These are phyloP conservation scores for Lamellibrachia satsuma DNA, from an alignment of 2,888 invertebrate genomes.

Conservation along the genomic window DNA sequence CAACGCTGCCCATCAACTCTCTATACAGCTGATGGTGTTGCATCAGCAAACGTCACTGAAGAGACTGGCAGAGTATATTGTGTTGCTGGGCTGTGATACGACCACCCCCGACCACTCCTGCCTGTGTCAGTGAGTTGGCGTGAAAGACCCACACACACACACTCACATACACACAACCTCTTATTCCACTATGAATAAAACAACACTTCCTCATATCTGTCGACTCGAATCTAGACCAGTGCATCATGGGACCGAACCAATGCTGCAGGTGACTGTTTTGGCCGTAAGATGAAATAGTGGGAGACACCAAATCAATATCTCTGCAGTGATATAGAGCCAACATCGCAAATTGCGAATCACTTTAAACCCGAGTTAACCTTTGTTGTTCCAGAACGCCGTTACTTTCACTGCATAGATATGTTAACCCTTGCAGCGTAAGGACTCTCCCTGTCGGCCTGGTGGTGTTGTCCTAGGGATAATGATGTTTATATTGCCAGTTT, in stretches of 20 bases:
- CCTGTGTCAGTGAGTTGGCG: neutral
- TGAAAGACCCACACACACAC: neutral
- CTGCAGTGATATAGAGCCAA: neutral
- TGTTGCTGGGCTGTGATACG: neutral
- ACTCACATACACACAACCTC: neutral
- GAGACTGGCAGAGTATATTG: neutral
- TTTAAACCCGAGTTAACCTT: slow-evolving; percentile 12
- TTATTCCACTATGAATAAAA: neutral
- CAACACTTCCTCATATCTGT: slow-evolving; percentile 9
- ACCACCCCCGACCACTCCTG: neutral
- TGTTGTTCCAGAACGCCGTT: neutral
- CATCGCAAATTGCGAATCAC: neutral
- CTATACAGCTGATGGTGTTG: neutral
- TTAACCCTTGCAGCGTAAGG: neutral
- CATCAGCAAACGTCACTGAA: neutral
- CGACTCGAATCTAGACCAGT: neutral
- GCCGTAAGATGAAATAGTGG: neutral
- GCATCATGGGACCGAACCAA: slow-evolving; percentile 3
- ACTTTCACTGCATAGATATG: neutral
- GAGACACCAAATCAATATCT: neutral
- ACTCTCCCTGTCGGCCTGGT: neutral
- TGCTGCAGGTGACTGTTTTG: neutral
- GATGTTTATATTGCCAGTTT: neutral
- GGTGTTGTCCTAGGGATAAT: neutral
- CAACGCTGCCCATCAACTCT: neutral